These are phyloP conservation scores for Mythimna impura DNA, from an alignment of 2,888 invertebrate genomes.

Conservation along the genomic window DNA sequence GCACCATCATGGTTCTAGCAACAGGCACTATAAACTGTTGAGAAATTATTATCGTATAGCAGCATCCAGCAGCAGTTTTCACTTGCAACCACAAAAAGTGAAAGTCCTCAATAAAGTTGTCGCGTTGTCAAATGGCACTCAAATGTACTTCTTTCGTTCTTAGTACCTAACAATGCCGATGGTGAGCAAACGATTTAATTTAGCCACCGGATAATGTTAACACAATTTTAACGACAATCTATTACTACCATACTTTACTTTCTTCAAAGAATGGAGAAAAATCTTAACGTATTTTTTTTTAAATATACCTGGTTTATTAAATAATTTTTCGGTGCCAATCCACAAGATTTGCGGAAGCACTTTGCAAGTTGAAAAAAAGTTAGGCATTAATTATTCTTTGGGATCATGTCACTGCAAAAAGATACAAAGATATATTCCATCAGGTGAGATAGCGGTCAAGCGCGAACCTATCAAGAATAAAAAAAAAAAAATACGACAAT, in stretches of 20 bases:
- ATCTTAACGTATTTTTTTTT: not conserved
- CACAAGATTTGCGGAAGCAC: slow-evolving; percentile 30
- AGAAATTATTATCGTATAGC: slow-evolving; percentile 37
- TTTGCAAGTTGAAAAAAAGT: slow-evolving; percentile 24
- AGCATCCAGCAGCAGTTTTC: slow-evolving; percentile 37
- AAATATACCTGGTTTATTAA: not conserved
- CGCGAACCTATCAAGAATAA: too few species aligned
- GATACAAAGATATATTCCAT: too few species aligned
- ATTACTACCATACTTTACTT: slow-evolving; percentile 5
- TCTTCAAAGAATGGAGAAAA: slow-evolving; percentile 11
- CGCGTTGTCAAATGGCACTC: slow-evolving; percentile 82
- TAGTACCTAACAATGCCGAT: slow-evolving; percentile 58
- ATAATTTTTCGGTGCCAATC: slow-evolving; percentile 7
- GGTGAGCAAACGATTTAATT: slow-evolving; percentile 35
- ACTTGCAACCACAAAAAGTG: slow-evolving; percentile 52
- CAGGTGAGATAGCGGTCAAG: too few species aligned
- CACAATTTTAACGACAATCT: slow-evolving; percentile 8
- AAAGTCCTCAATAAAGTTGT: slow-evolving; percentile 65
- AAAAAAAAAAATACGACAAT: slow-evolving; percentile 19
- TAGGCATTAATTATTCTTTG: slow-evolving; percentile 39
- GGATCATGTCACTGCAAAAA: slow-evolving; percentile 38
- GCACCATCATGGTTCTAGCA: slow-evolving; percentile 25
- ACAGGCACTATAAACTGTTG: slow-evolving; percentile 16
- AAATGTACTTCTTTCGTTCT: slow-evolving; percentile 78
- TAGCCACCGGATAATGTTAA: slow-evolving; percentile 37